Base-by-base conservation (phyloP, 1,140 invertebrate species). In the Cotesia glomerata region DNA sequence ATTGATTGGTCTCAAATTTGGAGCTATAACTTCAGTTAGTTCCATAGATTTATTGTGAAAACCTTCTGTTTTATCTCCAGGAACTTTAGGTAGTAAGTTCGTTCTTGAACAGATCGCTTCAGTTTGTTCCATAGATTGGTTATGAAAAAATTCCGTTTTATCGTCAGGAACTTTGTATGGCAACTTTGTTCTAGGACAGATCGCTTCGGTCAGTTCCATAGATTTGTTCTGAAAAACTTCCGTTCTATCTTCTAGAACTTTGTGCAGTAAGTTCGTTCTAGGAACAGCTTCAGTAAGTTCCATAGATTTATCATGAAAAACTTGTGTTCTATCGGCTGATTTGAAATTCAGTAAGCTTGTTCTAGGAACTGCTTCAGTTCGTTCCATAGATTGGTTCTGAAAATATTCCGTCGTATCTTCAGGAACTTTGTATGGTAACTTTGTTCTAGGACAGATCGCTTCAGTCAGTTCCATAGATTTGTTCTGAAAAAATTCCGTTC, bases 391-490 rank as follows among this genome's bases (percentile, higher is more conserved):
- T 56, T 69, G 34, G 26, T 73, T 52, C 5, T 69, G 16, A 35
- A 59, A 71, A 3, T 71, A 51, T 51, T 26, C 5, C 5, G 63
- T 64, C 11, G 62, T n/a, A 4, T 74, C 62, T 18, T 69, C 5
- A 61, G 1, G 9, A 39, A 61, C 18, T 26, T 39, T 4, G 11
- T 39, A 11, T 4, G 39, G 39, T 7, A 39, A 39, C 7, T 8
- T 39, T 26, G 56, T 26, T 9, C 5, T 5, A 2, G 56, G 59
- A 16, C 11, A 8, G 4, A 69, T 26, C 4, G 51, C 59, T 49
- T 64, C 45, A 8, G 75, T 76, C 5, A 75, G 62, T 51, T 77
- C 75, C 71, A 78, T 73, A 5, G 13, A 11, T 71, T 52, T 62
- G 34, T 70, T 36, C 26, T 63, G 32, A 14, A 71, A 49, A 39